These are phyloP conservation scores for Gallinago media DNA, from an alignment of 2,113 vertebrate species.

Conservation along the genomic window DNA sequence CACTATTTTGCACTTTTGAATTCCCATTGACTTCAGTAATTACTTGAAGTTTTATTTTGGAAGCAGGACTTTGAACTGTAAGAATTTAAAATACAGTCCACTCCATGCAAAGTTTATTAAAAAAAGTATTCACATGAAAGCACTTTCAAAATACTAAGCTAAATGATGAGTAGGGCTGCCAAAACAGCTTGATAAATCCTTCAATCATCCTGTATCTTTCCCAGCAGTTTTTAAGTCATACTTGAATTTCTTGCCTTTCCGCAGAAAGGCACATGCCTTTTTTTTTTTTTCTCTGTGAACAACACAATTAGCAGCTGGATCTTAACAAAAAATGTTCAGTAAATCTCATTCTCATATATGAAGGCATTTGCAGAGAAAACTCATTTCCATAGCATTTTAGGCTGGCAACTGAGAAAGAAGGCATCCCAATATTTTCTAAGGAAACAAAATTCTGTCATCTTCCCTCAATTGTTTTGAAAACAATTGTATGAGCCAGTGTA, in stretches of 20 bases:
- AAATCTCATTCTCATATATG: conserved; percentile 41
- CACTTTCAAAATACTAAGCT: conserved; percentile 12
- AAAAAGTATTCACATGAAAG: not conserved
- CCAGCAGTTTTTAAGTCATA: conserved; percentile 48
- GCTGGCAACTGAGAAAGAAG: not conserved
- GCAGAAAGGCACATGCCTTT: conserved; percentile 4
- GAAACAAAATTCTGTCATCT: not conserved
- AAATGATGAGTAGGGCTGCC: conserved; percentile 16
- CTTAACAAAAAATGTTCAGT: conserved; percentile 40
- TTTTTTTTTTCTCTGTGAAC: not conserved
- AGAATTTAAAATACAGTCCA: not conserved
- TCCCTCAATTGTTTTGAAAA: not conserved
- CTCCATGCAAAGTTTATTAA: rapidly evolving
- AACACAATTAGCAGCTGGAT: conserved; percentile 46
- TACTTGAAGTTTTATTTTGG: not conserved
- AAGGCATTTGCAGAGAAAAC: conserved; percentile 42
- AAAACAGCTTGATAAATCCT: conserved; percentile 7
- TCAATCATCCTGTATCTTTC: conserved; percentile 42
- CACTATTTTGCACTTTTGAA: not conserved
- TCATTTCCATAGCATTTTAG: not conserved
- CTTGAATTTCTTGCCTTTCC: conserved; percentile 59
- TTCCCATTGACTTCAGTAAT: not conserved
- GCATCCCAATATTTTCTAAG: not conserved
- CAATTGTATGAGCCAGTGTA: not conserved
- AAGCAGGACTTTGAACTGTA: not conserved